Evolutionary conservation across 2,797 vertebrate genomes (phyloP).

Genomic region (Melanotaenia nigrans): DNA sequence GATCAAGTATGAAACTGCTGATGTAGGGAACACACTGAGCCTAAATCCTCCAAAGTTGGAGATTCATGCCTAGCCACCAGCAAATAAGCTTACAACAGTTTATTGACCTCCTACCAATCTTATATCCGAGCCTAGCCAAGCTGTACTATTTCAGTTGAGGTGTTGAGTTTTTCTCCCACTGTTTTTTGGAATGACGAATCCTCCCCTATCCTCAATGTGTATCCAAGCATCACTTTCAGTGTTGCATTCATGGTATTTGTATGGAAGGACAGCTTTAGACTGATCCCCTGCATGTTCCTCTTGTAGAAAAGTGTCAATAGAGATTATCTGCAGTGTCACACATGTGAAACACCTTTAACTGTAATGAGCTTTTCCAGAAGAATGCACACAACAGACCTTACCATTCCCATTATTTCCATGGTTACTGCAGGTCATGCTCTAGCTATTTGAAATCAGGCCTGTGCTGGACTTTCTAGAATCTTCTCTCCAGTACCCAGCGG

Average conservation of each 20-base stretch:
- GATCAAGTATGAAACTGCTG: not conserved
- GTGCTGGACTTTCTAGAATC: constrained; percentile 61
- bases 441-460: constrained; percentile 71
- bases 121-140: constrained; percentile 32
- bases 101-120: constrained; percentile 36
- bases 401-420: constrained; percentile 77
- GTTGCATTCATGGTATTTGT: constrained; percentile 27
- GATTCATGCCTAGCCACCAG: constrained; percentile 12
- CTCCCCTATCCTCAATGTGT: constrained; percentile 43
- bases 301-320: constrained; percentile 63
- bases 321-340: constrained; percentile 72
- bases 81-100: constrained; percentile 30
- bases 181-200: constrained; percentile 43
- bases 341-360: constrained; percentile 65
- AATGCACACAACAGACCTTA: constrained; percentile 46
- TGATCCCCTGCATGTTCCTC: constrained; percentile 48
- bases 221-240: constrained; percentile 59
- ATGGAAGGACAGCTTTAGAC: constrained; percentile 33
- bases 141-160: constrained; percentile 5
- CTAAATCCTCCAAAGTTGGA: constrained; percentile 20
- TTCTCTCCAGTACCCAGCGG: constrained; percentile 53
- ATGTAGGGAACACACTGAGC: constrained; percentile 3
- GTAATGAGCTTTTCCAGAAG: constrained; percentile 76
- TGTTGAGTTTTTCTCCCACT: constrained; percentile 40
- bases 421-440: constrained; percentile 72